Evolutionary conservation across 2,888 invertebrate genomes (phyloP).

Genomic region (Oscheius onirici): DNA sequence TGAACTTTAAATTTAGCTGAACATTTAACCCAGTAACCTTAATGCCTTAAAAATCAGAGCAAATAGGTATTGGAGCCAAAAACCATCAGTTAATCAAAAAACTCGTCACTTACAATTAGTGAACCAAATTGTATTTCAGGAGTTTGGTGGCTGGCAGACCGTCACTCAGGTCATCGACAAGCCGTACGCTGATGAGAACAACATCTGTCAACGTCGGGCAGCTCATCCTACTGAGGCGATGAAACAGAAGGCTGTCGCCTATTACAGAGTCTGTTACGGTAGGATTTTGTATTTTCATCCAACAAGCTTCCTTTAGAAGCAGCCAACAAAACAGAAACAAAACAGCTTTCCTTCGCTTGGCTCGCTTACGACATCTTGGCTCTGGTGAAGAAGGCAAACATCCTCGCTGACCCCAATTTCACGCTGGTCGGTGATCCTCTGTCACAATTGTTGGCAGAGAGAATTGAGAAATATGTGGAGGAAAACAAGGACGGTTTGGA

Average conservation of each 20-base stretch:
- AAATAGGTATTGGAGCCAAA: too few species aligned
- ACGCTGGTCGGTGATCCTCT: background rate
- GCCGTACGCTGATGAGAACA: conserved; percentile 33
- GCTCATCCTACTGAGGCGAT: conserved; percentile 33
- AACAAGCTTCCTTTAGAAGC: conserved; percentile 33
- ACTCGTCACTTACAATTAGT: too few species aligned
- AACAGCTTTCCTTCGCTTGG: conserved; percentile 48
- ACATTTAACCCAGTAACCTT: too few species aligned
- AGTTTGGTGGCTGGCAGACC: conserved; percentile 23
- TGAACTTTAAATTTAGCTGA: too few species aligned
- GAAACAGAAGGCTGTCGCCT: conserved; percentile 48
- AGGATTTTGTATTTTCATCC: background rate
- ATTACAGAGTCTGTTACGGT: conserved; percentile 50
- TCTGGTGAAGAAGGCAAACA: conserved; percentile 25
- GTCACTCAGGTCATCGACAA: background rate
- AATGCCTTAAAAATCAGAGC: too few species aligned
- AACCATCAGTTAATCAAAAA: too few species aligned
- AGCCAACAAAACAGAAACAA: conserved; percentile 34
- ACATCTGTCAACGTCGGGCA: conserved; percentile 37
- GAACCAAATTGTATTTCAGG: too few species aligned
- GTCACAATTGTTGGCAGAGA: too few species aligned
- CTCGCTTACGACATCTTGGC: conserved; percentile 42
- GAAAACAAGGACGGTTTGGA: too few species aligned
- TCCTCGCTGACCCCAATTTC: background rate
- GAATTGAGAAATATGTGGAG: too few species aligned